Evolutionary conservation across 2,797 vertebrate species (phyloP).

Genomic region (Mergus octosetaceus): DNA sequence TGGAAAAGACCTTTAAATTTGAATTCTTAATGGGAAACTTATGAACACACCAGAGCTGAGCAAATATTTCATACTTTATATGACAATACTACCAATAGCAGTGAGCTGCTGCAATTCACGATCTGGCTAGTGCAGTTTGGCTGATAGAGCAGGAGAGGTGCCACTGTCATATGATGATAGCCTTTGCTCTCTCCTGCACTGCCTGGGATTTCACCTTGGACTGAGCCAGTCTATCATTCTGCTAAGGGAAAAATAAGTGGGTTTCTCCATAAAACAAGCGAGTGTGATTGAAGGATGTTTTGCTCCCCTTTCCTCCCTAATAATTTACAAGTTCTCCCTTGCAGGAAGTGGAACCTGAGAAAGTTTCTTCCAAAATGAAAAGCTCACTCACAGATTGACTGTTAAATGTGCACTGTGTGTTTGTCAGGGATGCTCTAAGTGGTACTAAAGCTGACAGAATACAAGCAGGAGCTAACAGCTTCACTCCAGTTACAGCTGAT

Average conservation of each 20-base stretch:
- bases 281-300: neutral
- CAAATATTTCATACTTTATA: conserved; percentile 18
- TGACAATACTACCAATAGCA: neutral
- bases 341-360: neutral
- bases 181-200: neutral
- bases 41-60: neutral
- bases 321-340: neutral
- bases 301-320: neutral
- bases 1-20: conserved; percentile 38
- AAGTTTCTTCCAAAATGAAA: conserved; percentile 42
- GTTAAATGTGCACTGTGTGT: conserved; percentile 10
- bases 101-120: neutral
- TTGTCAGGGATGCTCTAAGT: conserved; percentile 72
- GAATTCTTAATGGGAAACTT: conserved; percentile 52
- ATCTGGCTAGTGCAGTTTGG: neutral
- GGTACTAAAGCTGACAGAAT: conserved; percentile 67
- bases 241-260: neutral
- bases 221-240: conserved; percentile 29
- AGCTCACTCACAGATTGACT: conserved; percentile 34
- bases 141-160: neutral
- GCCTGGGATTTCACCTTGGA: neutral
- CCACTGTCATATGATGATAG: neutral
- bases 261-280: neutral
- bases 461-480: conserved; percentile 73
- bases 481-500: conserved; percentile 72